Conservation (phyloP, 2,113 vertebrate species). For the Malurus melanocephalus region DNA sequence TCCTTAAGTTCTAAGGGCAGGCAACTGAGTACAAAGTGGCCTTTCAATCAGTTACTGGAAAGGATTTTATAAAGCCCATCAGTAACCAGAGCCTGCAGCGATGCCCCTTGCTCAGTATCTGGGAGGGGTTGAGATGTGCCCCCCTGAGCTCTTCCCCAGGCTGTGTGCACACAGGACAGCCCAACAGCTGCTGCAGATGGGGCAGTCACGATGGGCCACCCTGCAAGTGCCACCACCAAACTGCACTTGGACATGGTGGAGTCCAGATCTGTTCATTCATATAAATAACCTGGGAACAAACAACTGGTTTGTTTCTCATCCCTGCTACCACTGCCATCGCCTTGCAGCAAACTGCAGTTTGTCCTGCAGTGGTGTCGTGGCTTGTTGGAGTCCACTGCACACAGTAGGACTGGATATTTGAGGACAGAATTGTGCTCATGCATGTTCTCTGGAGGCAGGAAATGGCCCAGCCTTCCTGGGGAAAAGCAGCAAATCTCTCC, state of each 20-base stretch:
- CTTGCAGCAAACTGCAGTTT: not conserved
- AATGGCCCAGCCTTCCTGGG: not conserved
- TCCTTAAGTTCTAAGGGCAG: not conserved
- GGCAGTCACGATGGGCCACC: not conserved
- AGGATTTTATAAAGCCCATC: not conserved
- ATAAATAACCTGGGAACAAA: not conserved
- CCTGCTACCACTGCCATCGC: accelerated
- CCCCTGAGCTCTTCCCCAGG: not conserved
- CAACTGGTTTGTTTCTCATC: not conserved
- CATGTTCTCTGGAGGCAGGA: not conserved
- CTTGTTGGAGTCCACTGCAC: not conserved
- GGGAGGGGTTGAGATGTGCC: not conserved
- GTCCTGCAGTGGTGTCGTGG: not conserved
- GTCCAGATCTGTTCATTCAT: not conserved
- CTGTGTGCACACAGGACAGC: not conserved
- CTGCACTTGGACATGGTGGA: not conserved
- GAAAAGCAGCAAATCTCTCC: not conserved
- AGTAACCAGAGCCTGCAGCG: not conserved
- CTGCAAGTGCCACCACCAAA: not conserved
- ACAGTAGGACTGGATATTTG: not conserved
- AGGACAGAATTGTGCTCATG: not conserved
- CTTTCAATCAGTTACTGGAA: not conserved
- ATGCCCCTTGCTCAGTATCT: accelerated
- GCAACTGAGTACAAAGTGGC: not conserved
- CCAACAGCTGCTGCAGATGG: not conserved